A percentile compares a stretch with the other conserved stretches of the same genome.
Conservation (phyloP, 2,113 vertebrate genomes). For the Entomyzon cyanotis region DNA sequence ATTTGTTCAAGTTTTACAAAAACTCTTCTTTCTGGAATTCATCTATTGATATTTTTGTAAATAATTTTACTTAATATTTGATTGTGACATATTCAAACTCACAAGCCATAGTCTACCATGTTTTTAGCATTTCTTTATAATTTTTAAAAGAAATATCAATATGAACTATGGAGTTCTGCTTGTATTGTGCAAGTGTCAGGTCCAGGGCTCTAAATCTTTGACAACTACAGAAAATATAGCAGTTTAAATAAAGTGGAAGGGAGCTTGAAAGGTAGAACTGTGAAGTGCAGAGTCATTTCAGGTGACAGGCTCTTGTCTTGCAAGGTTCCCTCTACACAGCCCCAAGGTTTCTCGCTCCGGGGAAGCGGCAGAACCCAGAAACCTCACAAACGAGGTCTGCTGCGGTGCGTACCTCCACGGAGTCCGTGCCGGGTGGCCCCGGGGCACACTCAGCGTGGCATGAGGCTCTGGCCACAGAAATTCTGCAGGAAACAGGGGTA, state of each 20-base stretch:
- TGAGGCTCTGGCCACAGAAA: too few species aligned
- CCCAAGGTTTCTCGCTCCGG: too few species aligned
- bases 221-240: background rate
- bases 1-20: background rate
- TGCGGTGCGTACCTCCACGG: too few species aligned
- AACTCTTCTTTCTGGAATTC: background rate
- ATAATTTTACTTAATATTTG: background rate
- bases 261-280: background rate
- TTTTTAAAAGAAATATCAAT: background rate
- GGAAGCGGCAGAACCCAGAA: too few species aligned
- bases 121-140: background rate
- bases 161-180: background rate
- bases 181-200: background rate
- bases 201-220: background rate
- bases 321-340: background rate
- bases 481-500: too few species aligned
- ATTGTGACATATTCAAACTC: background rate
- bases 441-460: too few species aligned
- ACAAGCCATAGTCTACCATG: background rate
- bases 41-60: background rate
- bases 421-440: too few species aligned
- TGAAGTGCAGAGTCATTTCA: background rate
- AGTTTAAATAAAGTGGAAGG: background rate
- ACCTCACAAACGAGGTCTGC: too few species aligned
- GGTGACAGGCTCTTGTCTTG: background rate